phyloP scores from a whole-genome alignment of 1,140 invertebrate genomes.

The Zaprionus ghesquierei region DNA sequence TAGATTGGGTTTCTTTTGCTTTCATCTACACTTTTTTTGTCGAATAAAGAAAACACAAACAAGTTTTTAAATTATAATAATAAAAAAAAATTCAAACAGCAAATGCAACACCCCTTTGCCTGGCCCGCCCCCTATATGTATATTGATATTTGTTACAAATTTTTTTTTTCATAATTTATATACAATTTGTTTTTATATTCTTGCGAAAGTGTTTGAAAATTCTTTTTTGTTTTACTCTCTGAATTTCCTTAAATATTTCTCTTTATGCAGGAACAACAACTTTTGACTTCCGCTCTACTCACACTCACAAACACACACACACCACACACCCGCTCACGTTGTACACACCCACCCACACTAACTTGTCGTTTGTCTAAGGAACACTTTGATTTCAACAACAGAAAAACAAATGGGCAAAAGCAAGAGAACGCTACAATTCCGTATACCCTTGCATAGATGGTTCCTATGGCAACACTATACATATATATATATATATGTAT shows the following conservation, averaged over 20 bases:
- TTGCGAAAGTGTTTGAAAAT: neutral
- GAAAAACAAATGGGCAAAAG: conserved; percentile 7
- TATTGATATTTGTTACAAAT: neutral
- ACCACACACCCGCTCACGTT: neutral
- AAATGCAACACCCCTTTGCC: conserved; percentile 8
- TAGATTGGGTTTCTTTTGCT: conserved; percentile 1
- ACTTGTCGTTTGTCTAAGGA: conserved; percentile 9
- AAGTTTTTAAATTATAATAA: neutral
- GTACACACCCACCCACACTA: no score
- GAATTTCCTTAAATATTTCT: neutral
- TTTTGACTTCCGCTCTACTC: conserved; percentile 28
- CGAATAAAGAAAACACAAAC: conserved; percentile 9
- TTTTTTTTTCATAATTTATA: conserved; percentile 8
- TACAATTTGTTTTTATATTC: conserved; percentile 19
- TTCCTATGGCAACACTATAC: conserved; percentile 10
- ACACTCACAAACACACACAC: neutral
- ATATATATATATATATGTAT: neutral
- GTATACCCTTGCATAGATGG: neutral
- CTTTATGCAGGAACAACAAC: conserved; percentile 43
- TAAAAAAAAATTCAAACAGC: conserved; percentile 14
- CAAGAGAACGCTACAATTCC: neutral
- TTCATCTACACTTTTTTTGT: neutral
- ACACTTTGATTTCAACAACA: conserved; percentile 18
- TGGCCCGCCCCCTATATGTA: neutral
- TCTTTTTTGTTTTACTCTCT: neutral